Percentiles rank a stretch among this genome's conserved stretches.
These are phyloP conservation scores for Scaptomyza polygonia DNA, from an alignment of 2,888 invertebrate genomes.

Conservation along the genomic window DNA sequence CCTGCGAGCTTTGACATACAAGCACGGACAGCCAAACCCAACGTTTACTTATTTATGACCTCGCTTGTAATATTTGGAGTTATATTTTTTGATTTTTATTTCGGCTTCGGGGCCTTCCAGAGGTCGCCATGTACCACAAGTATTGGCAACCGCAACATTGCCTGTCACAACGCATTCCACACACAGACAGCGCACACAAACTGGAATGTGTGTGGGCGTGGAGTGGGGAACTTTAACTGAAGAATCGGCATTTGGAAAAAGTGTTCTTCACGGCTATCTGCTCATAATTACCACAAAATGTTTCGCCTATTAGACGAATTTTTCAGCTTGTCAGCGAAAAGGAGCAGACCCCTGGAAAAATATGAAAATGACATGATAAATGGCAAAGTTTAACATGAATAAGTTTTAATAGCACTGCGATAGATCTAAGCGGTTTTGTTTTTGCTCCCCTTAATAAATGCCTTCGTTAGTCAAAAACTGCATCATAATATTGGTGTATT, in stretches of 20 bases:
- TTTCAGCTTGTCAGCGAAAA: constrained; percentile 16
- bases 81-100: constrained; percentile 56
- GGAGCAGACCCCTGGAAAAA: background rate
- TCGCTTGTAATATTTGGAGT: constrained; percentile 52
- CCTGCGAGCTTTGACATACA: constrained; percentile 53
- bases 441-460: background rate
- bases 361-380: constrained; percentile 17
- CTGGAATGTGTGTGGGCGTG: background rate
- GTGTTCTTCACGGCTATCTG: constrained; percentile 35
- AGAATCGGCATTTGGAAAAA: constrained; percentile 20
- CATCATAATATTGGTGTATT: constrained; percentile 33
- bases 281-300: constrained; percentile 43
- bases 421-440: background rate
- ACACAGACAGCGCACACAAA: constrained; percentile 6
- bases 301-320: constrained; percentile 28
- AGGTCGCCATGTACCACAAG: constrained; percentile 20
- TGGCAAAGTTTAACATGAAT: constrained; percentile 36
- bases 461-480: constrained; percentile 8
- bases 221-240: constrained; percentile 1
- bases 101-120: constrained; percentile 3
- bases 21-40: constrained; percentile 19
- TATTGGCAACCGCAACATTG: constrained; percentile 57
- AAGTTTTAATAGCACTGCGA: constrained; percentile 41
- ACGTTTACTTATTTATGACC: constrained; percentile 58
- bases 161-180: constrained; percentile 46